Conservation (phyloP, 37 sponge, comb jelly and placozoan species). For the Beroe forskalii region DNA sequence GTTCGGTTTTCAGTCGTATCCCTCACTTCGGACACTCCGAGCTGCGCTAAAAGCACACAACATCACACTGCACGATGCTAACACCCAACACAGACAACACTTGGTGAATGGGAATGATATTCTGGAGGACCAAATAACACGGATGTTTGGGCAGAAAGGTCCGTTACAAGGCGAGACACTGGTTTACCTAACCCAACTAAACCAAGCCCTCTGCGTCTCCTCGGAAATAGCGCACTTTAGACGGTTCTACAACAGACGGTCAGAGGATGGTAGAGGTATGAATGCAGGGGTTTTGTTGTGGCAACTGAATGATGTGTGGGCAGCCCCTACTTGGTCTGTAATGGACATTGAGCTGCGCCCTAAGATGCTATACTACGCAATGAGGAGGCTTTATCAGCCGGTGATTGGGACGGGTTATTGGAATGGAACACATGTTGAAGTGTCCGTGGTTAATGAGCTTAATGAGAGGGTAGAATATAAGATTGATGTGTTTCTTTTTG, state of each 20-base stretch:
- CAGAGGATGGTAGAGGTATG: not conserved
- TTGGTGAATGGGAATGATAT: not conserved
- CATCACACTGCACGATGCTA: not conserved
- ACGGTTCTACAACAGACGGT: not conserved
- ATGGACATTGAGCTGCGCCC: conserved; percentile 5
- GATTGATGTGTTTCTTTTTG: conserved; percentile 24
- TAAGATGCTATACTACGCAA: not conserved
- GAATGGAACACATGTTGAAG: not conserved
- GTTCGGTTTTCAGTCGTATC: conserved; percentile 92
- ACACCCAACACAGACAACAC: not conserved
- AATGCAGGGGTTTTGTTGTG: not conserved
- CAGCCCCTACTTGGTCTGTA: conserved; percentile 40
- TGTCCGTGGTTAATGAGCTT: not conserved
- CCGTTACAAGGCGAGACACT: not conserved
- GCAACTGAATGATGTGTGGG: conserved; percentile 55
- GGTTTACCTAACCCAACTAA: conserved; percentile 43
- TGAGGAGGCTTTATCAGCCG: not conserved
- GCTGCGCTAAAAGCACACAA: not conserved
- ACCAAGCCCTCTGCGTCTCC: conserved; percentile 18
- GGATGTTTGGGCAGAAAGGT: not conserved
- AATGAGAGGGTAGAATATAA: not conserved
- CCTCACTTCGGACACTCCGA: conserved; percentile 75
- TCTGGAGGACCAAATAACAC: not conserved
- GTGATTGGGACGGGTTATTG: not conserved
- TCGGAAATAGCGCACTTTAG: not conserved